phyloP scores from a whole-genome alignment of 2,888 invertebrate species.

The Anorthoa munda region DNA sequence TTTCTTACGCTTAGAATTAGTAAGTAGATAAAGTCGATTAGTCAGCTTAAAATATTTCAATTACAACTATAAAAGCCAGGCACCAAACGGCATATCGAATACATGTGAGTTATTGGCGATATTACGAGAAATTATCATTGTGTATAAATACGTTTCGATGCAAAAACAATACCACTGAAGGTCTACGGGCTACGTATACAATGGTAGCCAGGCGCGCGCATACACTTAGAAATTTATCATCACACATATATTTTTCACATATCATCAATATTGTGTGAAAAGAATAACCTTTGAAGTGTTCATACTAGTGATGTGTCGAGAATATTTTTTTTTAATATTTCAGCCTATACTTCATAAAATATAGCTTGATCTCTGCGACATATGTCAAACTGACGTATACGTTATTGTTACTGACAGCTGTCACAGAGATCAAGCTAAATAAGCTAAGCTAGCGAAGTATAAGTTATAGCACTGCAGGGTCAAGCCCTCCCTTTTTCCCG shows the following conservation, averaged over 20 bases:
- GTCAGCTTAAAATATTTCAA: conserved; percentile 79
- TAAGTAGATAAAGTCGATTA: conserved; percentile 55
- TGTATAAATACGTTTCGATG: conserved; percentile 71
- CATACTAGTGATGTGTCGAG: conserved; percentile 18
- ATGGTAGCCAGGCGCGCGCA: conserved; percentile 23
- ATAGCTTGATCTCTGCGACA: no score
- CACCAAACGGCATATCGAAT: conserved; percentile 79
- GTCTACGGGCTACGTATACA: conserved; percentile 61
- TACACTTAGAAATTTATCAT: conserved; percentile 20
- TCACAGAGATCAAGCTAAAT: no score
- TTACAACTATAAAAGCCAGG: conserved; percentile 80
- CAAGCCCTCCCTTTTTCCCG: no score
- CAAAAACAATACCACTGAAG: conserved; percentile 71
- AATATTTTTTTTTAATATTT: not conserved
- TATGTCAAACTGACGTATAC: no score
- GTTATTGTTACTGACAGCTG: no score
- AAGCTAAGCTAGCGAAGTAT: no score
- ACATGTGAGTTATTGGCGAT: conserved; percentile 59
- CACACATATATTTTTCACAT: conserved; percentile 4
- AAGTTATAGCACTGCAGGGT: no score
- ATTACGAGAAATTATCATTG: conserved; percentile 52
- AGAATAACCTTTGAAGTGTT: conserved; percentile 9
- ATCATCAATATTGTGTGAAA: not conserved
- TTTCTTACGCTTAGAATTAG: conserved; percentile 41
- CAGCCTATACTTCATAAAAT: no score